These are phyloP conservation scores for Panopea generosa DNA, from an alignment of 2,888 invertebrate species.

Conservation along the genomic window DNA sequence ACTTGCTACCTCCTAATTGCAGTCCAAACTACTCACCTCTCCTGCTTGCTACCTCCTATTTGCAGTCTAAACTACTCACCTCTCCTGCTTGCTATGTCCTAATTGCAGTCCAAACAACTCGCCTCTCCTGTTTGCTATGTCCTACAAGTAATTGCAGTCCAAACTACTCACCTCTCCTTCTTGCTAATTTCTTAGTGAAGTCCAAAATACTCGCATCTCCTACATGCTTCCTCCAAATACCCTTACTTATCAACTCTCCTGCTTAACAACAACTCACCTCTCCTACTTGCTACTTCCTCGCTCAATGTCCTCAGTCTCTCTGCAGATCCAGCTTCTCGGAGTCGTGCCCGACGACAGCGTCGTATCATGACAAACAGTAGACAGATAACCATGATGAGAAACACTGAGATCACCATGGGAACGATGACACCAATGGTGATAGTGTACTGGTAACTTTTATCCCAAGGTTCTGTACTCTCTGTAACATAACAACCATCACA, in stretches of 20 bases:
- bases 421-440: constrained; percentile 77
- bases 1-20: too few species aligned
- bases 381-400: constrained; percentile 77
- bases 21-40: too few species aligned
- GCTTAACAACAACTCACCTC: constrained; percentile 33
- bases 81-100: background rate
- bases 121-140: background rate
- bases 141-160: too few species aligned
- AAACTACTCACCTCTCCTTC: background rate
- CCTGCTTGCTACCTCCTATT: too few species aligned
- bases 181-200: background rate
- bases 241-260: too few species aligned
- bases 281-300: constrained; percentile 46
- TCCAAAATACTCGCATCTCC: too few species aligned
- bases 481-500: too few species aligned
- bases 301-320: constrained; percentile 43
- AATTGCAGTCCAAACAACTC: background rate
- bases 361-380: constrained; percentile 76
- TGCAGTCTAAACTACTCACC: background rate
- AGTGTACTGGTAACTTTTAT: constrained; percentile 63
- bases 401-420: constrained; percentile 76
- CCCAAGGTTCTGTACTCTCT: constrained; percentile 34
- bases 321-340: constrained; percentile 11
- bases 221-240: too few species aligned
- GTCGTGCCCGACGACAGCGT: constrained; percentile 67